Conservation (phyloP, 2,888 invertebrate species). For the Stenodera caucasica region DNA sequence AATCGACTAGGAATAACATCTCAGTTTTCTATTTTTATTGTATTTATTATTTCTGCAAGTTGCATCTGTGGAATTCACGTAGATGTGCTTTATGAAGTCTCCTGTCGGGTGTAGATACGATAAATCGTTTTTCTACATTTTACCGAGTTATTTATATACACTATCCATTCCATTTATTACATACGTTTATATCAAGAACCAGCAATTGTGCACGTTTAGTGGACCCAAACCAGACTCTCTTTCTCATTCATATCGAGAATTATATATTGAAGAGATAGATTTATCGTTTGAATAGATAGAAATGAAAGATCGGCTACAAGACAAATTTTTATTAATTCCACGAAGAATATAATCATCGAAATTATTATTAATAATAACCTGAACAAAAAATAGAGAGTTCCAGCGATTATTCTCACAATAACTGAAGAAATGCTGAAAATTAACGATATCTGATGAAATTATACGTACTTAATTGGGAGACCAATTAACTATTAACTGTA, state of each 20-base stretch:
- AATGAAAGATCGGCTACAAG: neutral
- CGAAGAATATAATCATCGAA: too few species aligned
- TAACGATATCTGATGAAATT: neutral
- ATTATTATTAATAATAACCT: neutral
- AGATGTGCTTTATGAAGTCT: constrained; percentile 17
- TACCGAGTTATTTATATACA: constrained; percentile 9
- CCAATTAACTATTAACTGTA: constrained; percentile 19
- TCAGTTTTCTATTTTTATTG: neutral
- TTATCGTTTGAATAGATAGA: neutral
- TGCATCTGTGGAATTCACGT: constrained; percentile 9
- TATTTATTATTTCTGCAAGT: neutral
- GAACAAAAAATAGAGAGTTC: neutral
- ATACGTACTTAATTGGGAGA: constrained; percentile 7
- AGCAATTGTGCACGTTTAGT: constrained; percentile 2
- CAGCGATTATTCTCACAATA: too few species aligned
- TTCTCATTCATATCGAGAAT: neutral
- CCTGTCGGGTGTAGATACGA: constrained; percentile 11
- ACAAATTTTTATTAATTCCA: constrained; percentile 1
- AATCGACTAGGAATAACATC: neutral
- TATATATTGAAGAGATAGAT: constrained; percentile 3
- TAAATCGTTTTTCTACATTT: constrained; percentile 17
- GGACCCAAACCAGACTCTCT: constrained; percentile 1
- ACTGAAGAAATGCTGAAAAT: too few species aligned
- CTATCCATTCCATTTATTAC: constrained; percentile 13
- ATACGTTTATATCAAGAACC: neutral